phyloP scores from a whole-genome alignment of 2,888 invertebrate species.

The Spialia ferax region DNA sequence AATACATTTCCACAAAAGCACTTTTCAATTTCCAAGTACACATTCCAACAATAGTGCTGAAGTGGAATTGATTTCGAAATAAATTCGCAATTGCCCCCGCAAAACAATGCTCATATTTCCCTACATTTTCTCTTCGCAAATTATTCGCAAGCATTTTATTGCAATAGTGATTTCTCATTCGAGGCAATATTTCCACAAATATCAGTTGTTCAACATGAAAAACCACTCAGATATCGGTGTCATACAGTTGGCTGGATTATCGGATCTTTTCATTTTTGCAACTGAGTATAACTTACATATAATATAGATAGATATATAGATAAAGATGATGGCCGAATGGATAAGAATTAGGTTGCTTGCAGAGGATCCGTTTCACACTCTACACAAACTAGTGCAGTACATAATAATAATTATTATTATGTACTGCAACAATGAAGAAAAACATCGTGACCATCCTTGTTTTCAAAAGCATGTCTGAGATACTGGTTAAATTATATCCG shows the following conservation, averaged over 20 bases:
- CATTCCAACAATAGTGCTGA: background rate
- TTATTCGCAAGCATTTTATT: slow-evolving; percentile 13
- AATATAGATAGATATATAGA: too few species aligned
- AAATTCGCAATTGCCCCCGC: slow-evolving; percentile 6
- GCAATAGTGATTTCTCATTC: background rate
- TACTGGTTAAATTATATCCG: too few species aligned
- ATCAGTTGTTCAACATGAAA: slow-evolving; percentile 28
- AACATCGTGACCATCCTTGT: too few species aligned
- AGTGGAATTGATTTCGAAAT: slow-evolving; percentile 12
- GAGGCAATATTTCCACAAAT: slow-evolving; percentile 14
- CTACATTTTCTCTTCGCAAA: background rate
- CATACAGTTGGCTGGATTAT: background rate
- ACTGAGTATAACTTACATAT: too few species aligned
- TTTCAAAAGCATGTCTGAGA: too few species aligned
- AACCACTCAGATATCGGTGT: slow-evolving; percentile 11
- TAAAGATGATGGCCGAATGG: too few species aligned
- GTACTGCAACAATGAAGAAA: too few species aligned
- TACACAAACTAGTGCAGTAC: too few species aligned
- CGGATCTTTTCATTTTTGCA: background rate
- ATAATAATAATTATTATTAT: too few species aligned
- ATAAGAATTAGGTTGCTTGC: too few species aligned
- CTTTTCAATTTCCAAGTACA: background rate
- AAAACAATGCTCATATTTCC: slow-evolving; percentile 19
- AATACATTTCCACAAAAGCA: background rate
- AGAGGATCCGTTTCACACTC: too few species aligned